Conservation (phyloP, 2,888 invertebrate genomes). For the Oscheius sp. region DNA sequence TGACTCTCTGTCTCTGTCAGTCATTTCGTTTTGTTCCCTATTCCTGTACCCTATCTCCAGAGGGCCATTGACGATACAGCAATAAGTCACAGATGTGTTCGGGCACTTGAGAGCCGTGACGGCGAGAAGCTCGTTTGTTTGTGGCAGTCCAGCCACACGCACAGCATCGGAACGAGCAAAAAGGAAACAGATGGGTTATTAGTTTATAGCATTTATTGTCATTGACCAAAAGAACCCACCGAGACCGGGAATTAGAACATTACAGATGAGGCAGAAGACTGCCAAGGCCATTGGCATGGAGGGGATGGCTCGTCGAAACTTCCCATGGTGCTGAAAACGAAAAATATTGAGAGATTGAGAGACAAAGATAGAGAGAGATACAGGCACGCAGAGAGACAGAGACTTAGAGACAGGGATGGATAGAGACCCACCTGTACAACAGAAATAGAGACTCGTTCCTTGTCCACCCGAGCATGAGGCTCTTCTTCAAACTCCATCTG, state of each 20-base stretch:
- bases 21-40: background rate
- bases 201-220: background rate
- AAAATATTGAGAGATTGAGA: no score
- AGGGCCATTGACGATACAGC: background rate
- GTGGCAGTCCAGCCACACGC: background rate
- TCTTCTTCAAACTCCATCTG: constrained; percentile 60
- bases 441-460: constrained; percentile 53
- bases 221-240: constrained; percentile 65
- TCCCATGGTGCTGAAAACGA: constrained; percentile 75
- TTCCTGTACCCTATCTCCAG: background rate
- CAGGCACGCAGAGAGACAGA: no score
- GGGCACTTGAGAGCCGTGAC: constrained; percentile 1
- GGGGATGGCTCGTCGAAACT: constrained; percentile 76
- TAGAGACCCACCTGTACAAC: constrained; percentile 36
- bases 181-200: background rate
- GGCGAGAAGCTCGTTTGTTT: background rate
- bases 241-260: constrained; percentile 72
- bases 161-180: background rate
- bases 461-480: constrained; percentile 53
- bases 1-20: no score
- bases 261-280: constrained; percentile 71
- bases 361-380: no score
- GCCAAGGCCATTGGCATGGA: constrained; percentile 76
- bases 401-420: background rate
- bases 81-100: constrained; percentile 23